These are phyloP conservation scores for Oikopleura dioica DNA, from an alignment of 23 tunicate genomes.

Conservation along the genomic window DNA sequence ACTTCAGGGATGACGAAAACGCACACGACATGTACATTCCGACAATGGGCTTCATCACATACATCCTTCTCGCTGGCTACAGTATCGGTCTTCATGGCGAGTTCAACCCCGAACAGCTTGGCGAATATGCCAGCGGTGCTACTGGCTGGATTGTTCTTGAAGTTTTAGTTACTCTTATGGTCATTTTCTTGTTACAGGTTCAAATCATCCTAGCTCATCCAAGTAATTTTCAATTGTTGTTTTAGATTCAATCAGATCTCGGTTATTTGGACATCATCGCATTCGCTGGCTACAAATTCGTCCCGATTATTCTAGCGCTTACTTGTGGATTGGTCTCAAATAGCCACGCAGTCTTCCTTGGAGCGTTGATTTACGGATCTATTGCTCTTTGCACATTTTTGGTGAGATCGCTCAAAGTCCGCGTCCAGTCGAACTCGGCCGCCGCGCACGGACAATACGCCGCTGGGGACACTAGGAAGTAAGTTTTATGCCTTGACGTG, in stretches of 20 bases:
- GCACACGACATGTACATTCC: constrained; percentile 12
- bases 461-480: too few species aligned
- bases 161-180: neutral
- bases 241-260: neutral
- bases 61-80: neutral
- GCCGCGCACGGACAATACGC: too few species aligned
- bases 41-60: constrained; percentile 10
- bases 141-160: constrained; percentile 13
- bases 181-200: neutral
- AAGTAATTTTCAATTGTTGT: neutral
- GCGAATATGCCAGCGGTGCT: neutral
- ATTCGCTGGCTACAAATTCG: neutral
- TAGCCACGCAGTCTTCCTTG: neutral
- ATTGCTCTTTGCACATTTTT: neutral
- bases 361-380: neutral
- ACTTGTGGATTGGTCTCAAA: neutral
- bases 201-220: neutral
- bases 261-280: constrained; percentile 7
- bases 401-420: neutral
- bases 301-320: neutral
- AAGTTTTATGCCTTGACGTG: too few species aligned
- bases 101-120: neutral
- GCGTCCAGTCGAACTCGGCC: neutral
- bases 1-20: neutral
- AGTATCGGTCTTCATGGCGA: neutral